phyloP scores from a whole-genome alignment of 2,888 invertebrate genomes.

The Athalia rosae region DNA sequence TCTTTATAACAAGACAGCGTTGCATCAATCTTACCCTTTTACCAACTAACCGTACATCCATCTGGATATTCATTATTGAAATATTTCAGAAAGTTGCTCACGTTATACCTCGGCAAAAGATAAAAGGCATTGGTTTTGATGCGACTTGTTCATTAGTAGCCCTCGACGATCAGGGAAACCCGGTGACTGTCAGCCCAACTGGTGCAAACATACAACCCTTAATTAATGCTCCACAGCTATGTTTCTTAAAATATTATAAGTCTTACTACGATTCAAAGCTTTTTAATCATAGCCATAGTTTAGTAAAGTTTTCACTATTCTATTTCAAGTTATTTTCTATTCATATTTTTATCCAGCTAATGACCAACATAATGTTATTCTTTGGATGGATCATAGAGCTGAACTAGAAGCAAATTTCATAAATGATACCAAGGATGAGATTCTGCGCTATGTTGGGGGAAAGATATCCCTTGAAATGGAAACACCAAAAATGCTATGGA shows the following conservation, averaged over 20 bases:
- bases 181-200: constrained; percentile 82
- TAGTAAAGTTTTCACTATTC: no score
- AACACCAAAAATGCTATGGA: constrained; percentile 94
- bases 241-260: no score
- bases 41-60: background rate
- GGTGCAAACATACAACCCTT: constrained; percentile 68
- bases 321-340: background rate
- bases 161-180: constrained; percentile 81
- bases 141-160: constrained; percentile 96
- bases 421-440: constrained; percentile 83
- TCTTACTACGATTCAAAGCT: no score
- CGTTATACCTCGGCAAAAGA: constrained; percentile 75
- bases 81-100: constrained; percentile 77
- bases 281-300: no score
- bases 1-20: constrained; percentile 66
- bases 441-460: constrained; percentile 92
- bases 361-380: constrained; percentile 86
- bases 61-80: constrained; percentile 13
- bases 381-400: constrained; percentile 96
- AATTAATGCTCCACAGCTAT: background rate
- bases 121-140: constrained; percentile 95
- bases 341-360: constrained; percentile 73
- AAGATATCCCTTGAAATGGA: constrained; percentile 98
- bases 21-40: background rate
- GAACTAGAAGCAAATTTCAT: constrained; percentile 86